Percentiles rank a stretch among this genome's conserved stretches.
These are phyloP conservation scores for Ceratosolen solmsi DNA, from an alignment of 1,140 invertebrate species.

Conservation along the genomic window DNA sequence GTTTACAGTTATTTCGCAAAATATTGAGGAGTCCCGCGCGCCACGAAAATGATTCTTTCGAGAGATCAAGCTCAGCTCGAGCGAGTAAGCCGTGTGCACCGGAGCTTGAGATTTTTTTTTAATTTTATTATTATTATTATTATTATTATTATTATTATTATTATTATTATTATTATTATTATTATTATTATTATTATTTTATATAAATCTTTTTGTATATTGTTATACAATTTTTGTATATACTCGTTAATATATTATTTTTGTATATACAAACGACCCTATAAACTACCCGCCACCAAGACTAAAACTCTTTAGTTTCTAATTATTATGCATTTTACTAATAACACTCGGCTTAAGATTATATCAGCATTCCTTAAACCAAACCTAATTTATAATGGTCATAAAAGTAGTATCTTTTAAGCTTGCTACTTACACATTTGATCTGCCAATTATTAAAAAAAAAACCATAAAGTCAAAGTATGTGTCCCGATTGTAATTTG, in stretches of 20 bases:
- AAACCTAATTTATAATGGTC: not conserved
- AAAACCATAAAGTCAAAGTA: no score
- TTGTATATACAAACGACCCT: not conserved
- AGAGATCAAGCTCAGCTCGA: conserved; percentile 21
- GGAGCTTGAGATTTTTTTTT: not conserved
- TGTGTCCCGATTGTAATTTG: no score
- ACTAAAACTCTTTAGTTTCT: not conserved
- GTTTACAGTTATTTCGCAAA: conserved; percentile 42
- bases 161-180: no score
- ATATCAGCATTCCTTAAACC: not conserved
- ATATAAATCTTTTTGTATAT: no score
- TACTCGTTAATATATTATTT: no score
- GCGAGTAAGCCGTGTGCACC: not conserved
- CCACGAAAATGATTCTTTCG: conserved; percentile 32
- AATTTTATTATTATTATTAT: no score
- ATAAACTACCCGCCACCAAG: not conserved
- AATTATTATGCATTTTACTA: not conserved
- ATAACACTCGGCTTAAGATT: not conserved
- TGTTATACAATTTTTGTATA: no score
- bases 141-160: no score
- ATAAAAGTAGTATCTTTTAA: not conserved
- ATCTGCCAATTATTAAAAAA: not conserved
- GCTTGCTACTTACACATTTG: not conserved
- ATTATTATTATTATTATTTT: no score
- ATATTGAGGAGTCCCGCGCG: not conserved